Percentiles rank a stretch among this genome's conserved stretches.
phyloP scores from a whole-genome alignment of 1,140 invertebrate genomes.

The Tetragnatha versicolor region DNA sequence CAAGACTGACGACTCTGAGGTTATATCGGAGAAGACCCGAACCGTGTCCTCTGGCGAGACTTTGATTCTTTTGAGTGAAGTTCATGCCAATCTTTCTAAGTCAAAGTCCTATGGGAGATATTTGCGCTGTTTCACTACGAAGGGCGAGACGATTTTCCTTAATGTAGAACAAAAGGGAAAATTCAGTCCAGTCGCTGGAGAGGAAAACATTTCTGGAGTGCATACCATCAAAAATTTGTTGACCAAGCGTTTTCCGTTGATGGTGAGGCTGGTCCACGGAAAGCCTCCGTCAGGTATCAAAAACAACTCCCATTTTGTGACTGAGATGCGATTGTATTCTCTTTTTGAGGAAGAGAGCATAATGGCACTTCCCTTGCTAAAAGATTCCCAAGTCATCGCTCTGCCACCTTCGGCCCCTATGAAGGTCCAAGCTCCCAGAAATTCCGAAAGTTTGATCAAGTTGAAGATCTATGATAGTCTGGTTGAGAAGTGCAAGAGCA shows the following conservation, averaged over 20 bases:
- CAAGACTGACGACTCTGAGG: conserved; percentile 68
- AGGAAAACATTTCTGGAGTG: conserved; percentile 91
- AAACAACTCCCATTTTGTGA: conserved; percentile 73
- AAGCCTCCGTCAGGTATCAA: conserved; percentile 76
- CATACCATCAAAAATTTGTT: conserved; percentile 82
- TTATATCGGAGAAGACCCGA: conserved; percentile 74
- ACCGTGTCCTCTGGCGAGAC: conserved; percentile 79
- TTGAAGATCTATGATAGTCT: conserved; percentile 82
- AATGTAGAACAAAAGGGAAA: conserved; percentile 85
- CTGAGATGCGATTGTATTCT: conserved; percentile 81
- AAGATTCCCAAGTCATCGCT: conserved; percentile 70
- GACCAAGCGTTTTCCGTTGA: conserved; percentile 86
- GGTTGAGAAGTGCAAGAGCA: conserved; percentile 78
- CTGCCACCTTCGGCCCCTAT: conserved; percentile 84
- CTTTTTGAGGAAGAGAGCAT: conserved; percentile 83
- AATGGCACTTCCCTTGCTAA: conserved; percentile 79
- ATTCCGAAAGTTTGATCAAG: conserved; percentile 80
- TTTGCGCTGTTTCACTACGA: conserved; percentile 83
- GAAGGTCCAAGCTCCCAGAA: conserved; percentile 82
- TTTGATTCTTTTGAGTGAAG: conserved; percentile 77
- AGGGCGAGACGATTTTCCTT: conserved; percentile 82
- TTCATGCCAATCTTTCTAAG: conserved; percentile 68
- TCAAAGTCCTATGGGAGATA: conserved; percentile 68
- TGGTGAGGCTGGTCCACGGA: conserved; percentile 88
- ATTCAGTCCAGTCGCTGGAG: conserved; percentile 87